A percentile compares a stretch with the other conserved stretches of the same genome.
phyloP scores from a whole-genome alignment of 2,888 invertebrate species.

The Disparrhopalites patrizii region DNA sequence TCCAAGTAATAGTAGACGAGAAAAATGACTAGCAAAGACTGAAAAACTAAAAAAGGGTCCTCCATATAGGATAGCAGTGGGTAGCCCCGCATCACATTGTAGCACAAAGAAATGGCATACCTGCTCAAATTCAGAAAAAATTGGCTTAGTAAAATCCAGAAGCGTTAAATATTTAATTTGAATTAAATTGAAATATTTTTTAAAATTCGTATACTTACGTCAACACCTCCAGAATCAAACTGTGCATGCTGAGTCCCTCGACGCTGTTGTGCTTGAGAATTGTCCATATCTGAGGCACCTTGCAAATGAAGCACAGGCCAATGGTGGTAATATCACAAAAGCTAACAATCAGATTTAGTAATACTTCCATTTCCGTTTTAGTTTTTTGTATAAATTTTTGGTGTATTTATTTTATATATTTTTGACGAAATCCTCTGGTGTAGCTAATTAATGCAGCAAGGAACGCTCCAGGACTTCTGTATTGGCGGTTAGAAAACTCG shows the following conservation, averaged over 20 bases:
- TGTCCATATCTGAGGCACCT: slow-evolving; percentile 76
- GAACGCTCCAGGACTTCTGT: too few relatives aligned
- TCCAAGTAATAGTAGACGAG: slow-evolving; percentile 66
- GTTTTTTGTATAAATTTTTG: neutral
- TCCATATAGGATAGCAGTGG: slow-evolving; percentile 74
- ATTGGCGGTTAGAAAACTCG: too few relatives aligned
- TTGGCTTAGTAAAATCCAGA: neutral
- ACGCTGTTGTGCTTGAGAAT: slow-evolving; percentile 63
- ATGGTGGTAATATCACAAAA: slow-evolving; percentile 58
- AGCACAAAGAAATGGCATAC: slow-evolving; percentile 73
- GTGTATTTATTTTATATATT: neutral
- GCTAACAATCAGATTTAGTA: slow-evolving; percentile 15
- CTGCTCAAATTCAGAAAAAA: slow-evolving; percentile 53
- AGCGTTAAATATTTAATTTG: slow-evolving; percentile 16
- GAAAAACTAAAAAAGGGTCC: slow-evolving; percentile 72
- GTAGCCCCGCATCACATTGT: slow-evolving; percentile 72
- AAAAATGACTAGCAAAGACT: slow-evolving; percentile 69
- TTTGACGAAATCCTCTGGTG: too few relatives aligned
- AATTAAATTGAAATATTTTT: neutral
- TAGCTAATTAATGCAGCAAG: too few relatives aligned
- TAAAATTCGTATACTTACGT: slow-evolving; percentile 57
- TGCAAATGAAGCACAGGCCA: slow-evolving; percentile 68
- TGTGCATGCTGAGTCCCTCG: slow-evolving; percentile 64
- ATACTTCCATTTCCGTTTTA: neutral
- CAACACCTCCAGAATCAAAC: slow-evolving; percentile 64